Conservation (phyloP, 2,113 vertebrate species). For the Oophaga pumilio region DNA sequence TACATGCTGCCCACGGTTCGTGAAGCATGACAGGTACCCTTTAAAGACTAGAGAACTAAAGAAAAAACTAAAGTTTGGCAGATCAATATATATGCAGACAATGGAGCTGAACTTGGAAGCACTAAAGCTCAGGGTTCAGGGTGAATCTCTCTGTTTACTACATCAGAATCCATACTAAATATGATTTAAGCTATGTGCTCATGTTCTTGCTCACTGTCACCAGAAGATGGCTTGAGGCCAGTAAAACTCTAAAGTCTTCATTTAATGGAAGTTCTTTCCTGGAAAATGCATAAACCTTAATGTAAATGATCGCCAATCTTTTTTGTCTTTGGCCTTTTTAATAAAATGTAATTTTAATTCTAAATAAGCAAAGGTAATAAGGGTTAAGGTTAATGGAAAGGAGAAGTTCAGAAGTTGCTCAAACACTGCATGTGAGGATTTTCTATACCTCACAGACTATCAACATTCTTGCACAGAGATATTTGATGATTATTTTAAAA, state of each 20-base stretch:
- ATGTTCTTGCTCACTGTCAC: constrained; percentile 71
- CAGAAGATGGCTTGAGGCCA: constrained; percentile 68
- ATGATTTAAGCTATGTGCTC: constrained; percentile 71
- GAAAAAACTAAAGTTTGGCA: not conserved
- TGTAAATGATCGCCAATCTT: not conserved
- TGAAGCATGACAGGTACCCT: not conserved
- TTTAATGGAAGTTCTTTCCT: constrained; percentile 66
- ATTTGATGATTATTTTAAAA: not conserved
- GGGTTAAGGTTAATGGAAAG: not conserved
- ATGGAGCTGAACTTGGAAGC: not conserved
- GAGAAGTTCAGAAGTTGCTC: not conserved
- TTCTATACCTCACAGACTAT: not conserved
- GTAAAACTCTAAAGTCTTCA: constrained; percentile 64
- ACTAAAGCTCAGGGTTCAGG: constrained; percentile 58
- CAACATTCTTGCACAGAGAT: not conserved
- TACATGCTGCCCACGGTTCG: no score
- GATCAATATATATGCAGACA: not conserved
- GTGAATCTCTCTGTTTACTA: constrained; percentile 64
- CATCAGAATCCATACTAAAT: constrained; percentile 63
- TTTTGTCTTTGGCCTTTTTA: not conserved
- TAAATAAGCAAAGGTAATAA: not conserved
- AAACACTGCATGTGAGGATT: not conserved
- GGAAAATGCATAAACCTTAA: constrained; percentile 34
- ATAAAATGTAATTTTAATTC: not conserved
- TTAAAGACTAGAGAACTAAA: not conserved